A percentile compares a stretch with the other conserved stretches of the same genome.
These are phyloP conservation scores for Sminthopsis crassicaudata DNA, from an alignment of 2,113 vertebrate genomes.

Conservation along the genomic window DNA sequence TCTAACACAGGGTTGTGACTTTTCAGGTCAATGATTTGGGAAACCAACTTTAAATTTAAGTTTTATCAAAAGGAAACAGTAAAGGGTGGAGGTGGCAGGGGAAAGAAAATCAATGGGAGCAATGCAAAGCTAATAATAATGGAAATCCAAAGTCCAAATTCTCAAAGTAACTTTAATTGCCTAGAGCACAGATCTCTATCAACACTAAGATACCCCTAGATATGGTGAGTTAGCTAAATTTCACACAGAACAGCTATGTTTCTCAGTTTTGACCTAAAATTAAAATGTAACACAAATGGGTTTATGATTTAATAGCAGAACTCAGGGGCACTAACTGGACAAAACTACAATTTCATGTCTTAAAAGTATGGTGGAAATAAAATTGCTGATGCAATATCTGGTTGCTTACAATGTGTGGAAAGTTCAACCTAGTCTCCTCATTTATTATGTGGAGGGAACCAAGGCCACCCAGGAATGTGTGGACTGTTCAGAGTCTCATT, in stretches of 20 bases:
- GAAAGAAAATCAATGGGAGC: background rate
- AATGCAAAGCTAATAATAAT: background rate
- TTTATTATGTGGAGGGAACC: conserved; percentile 6
- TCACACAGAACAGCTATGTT: background rate
- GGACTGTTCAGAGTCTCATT: conserved; percentile 28
- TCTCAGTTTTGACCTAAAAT: background rate
- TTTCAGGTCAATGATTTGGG: background rate
- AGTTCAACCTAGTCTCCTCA: background rate
- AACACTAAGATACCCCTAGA: background rate
- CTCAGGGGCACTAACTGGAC: background rate
- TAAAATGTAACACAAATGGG: background rate
- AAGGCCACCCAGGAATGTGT: background rate
- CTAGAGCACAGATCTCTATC: background rate
- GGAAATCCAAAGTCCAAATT: background rate
- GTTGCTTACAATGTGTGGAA: conserved; percentile 9
- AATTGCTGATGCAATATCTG: background rate
- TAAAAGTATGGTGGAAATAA: background rate
- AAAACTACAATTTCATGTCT: background rate
- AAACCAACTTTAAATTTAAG: background rate
- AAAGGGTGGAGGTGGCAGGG: background rate
- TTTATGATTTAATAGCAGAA: background rate
- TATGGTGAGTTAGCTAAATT: background rate
- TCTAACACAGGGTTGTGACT: conserved; percentile 18
- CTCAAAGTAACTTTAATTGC: background rate
- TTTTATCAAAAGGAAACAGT: background rate